These are phyloP conservation scores for Euthynnus affinis DNA, from an alignment of 2,797 vertebrate genomes.

Conservation along the genomic window DNA sequence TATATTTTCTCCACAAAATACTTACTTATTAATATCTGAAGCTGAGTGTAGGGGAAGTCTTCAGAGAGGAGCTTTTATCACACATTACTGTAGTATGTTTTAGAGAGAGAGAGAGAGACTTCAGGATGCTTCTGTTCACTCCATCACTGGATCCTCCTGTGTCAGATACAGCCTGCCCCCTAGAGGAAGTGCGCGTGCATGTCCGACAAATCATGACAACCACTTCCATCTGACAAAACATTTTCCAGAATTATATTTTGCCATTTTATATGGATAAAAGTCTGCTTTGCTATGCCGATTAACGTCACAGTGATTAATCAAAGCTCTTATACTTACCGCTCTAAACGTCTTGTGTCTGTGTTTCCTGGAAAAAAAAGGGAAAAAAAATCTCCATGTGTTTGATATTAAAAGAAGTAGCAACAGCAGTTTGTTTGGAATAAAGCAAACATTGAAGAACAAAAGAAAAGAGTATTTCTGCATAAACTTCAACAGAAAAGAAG, in stretches of 20 bases:
- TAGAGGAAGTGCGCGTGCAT: conserved; percentile 69
- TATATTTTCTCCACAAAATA: not conserved
- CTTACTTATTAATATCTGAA: conserved; percentile 13
- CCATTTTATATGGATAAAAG: not conserved
- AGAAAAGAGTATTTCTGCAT: not conserved
- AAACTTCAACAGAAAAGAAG: not conserved
- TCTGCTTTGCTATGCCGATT: not conserved
- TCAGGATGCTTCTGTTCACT: conserved; percentile 17
- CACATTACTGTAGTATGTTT: not conserved
- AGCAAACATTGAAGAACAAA: not conserved
- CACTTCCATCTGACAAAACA: not conserved
- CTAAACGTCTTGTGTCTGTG: not conserved
- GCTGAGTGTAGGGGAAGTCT: conserved; percentile 5
- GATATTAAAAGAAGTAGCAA: not conserved
- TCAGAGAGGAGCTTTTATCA: conserved; percentile 16
- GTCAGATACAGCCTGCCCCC: conserved; percentile 77
- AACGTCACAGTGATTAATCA: not conserved
- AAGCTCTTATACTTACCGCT: not conserved
- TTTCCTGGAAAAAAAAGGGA: conserved; percentile 9
- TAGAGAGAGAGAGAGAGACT: conserved; percentile 12
- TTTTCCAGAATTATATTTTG: not conserved
- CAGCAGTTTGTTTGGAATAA: not conserved
- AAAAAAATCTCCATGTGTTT: not conserved
- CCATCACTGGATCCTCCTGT: conserved; percentile 26
- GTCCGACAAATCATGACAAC: conserved; percentile 1